These are phyloP conservation scores for Pseudomyrmex concolor DNA, from an alignment of 1,140 invertebrate genomes.

Conservation along the genomic window DNA sequence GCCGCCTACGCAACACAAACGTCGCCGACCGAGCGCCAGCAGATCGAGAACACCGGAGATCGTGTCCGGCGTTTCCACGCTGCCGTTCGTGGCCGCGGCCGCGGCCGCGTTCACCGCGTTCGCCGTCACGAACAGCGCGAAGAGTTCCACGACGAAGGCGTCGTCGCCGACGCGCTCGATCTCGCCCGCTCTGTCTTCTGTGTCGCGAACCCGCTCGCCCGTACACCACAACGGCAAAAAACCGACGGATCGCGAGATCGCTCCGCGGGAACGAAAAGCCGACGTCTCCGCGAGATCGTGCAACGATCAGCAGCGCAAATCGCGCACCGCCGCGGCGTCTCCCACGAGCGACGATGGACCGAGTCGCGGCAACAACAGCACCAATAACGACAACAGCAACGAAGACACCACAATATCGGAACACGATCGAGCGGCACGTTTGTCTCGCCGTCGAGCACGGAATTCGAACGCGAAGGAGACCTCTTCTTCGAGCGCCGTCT, in stretches of 20 bases:
- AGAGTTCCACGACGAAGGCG: conserved; percentile 55
- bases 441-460: conserved; percentile 33
- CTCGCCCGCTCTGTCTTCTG: conserved; percentile 60
- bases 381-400: not conserved
- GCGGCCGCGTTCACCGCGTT: conserved; percentile 57
- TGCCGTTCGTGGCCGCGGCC: conserved; percentile 51
- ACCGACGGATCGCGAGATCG: not conserved
- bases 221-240: conserved; percentile 44
- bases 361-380: not conserved
- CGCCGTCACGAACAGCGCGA: conserved; percentile 49
- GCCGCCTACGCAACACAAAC: conserved; percentile 13
- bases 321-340: too few species aligned
- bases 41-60: conserved; percentile 61
- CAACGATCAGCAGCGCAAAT: conserved; percentile 19
- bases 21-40: not conserved
- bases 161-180: conserved; percentile 69
- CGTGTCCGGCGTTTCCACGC: conserved; percentile 53
- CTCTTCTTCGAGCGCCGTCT: conserved; percentile 33
- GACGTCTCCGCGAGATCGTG: conserved; percentile 23
- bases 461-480: conserved; percentile 28
- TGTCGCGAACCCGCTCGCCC: conserved; percentile 50
- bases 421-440: conserved; percentile 18
- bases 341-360: not conserved
- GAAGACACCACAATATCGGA: conserved; percentile 8
- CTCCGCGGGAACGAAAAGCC: not conserved